A percentile compares a stretch with the other conserved stretches of the same genome.
These are phyloP conservation scores for Drosophila murphyi DNA, from an alignment of 1,140 invertebrate genomes.

Conservation along the genomic window DNA sequence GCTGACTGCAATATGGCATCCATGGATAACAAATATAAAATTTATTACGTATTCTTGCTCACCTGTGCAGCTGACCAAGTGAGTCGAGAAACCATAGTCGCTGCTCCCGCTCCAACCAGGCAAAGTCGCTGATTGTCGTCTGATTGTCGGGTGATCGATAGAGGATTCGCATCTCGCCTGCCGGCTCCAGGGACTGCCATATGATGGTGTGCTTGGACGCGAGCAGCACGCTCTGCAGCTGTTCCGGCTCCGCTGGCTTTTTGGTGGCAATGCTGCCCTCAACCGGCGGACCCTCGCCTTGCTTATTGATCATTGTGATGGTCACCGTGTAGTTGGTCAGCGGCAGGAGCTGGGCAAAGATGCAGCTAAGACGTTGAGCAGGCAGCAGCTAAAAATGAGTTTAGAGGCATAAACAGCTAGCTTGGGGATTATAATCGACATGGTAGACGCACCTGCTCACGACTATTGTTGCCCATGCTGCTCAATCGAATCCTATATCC, in stretches of 20 bases:
- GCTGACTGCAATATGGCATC: slow-evolving; percentile 22
- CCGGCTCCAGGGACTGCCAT: slow-evolving; percentile 89
- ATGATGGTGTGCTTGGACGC: slow-evolving; percentile 87
- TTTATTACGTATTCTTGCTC: slow-evolving; percentile 1
- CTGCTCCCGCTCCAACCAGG: slow-evolving; percentile 89
- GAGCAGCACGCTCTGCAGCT: slow-evolving; percentile 88
- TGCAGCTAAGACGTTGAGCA: slow-evolving; percentile 64
- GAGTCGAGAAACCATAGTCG: slow-evolving; percentile 90
- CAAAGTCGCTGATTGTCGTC: slow-evolving; percentile 86
- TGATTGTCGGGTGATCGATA: slow-evolving; percentile 34
- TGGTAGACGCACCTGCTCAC: slow-evolving; percentile 45
- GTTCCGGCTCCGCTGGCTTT: slow-evolving; percentile 40
- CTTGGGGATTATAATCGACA: no score
- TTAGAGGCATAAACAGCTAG: slow-evolving; percentile 14
- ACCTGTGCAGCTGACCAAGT: slow-evolving; percentile 55
- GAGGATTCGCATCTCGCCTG: slow-evolving; percentile 84
- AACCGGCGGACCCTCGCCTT: slow-evolving; percentile 90
- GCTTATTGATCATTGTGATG: slow-evolving; percentile 91
- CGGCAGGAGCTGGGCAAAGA: slow-evolving; percentile 91
- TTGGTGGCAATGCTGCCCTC: slow-evolving; percentile 83
- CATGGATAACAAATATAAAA: no score
- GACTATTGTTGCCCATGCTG: slow-evolving; percentile 71
- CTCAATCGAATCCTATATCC: slow-evolving; percentile 88
- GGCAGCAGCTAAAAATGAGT: slow-evolving; percentile 37
- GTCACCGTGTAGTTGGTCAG: slow-evolving; percentile 91